phyloP scores from a whole-genome alignment of 35 echinoderm and acorn worm species.

The Stichopus chloronotus region DNA sequence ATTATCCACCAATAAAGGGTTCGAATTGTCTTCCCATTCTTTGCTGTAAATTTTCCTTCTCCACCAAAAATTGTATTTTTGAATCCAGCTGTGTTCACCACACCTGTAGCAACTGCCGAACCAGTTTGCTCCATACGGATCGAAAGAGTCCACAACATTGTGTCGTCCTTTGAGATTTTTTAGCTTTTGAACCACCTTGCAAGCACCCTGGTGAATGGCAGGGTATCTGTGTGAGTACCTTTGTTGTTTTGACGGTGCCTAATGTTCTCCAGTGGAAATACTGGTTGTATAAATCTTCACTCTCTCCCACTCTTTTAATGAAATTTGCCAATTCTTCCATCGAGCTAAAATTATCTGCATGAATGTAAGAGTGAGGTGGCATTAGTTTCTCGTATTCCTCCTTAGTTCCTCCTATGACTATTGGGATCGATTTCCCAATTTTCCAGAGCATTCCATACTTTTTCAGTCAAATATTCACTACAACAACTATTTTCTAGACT shows the following conservation, averaged over 20 bases:
- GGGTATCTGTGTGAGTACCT: neutral
- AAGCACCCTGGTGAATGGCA: neutral
- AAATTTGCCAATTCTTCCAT: slow-evolving; percentile 30
- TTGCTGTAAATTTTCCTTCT: neutral
- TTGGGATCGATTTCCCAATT: slow-evolving; percentile 10
- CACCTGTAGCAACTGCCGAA: slow-evolving; percentile 34
- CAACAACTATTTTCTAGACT: too few species aligned
- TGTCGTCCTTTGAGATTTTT: neutral
- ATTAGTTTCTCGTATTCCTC: slow-evolving; percentile 14
- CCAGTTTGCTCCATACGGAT: slow-evolving; percentile 22
- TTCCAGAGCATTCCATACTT: too few species aligned
- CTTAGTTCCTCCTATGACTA: slow-evolving; percentile 30
- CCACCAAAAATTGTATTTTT: slow-evolving; percentile 41
- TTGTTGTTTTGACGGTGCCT: neutral
- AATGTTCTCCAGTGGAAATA: slow-evolving; percentile 41
- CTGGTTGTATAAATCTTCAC: slow-evolving; percentile 49
- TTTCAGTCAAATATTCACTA: too few species aligned
- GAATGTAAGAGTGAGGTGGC: slow-evolving; percentile 46
- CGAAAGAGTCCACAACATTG: neutral
- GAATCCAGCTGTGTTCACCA: slow-evolving; percentile 36
- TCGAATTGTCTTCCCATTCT: too few species aligned
- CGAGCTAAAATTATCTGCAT: slow-evolving; percentile 46
- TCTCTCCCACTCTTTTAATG: slow-evolving; percentile 37
- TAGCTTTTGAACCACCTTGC: slow-evolving; percentile 8
- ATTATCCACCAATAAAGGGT: too few species aligned